Base-by-base conservation (phyloP, 1,140 invertebrate species). In the Charaxes varanes region DNA sequence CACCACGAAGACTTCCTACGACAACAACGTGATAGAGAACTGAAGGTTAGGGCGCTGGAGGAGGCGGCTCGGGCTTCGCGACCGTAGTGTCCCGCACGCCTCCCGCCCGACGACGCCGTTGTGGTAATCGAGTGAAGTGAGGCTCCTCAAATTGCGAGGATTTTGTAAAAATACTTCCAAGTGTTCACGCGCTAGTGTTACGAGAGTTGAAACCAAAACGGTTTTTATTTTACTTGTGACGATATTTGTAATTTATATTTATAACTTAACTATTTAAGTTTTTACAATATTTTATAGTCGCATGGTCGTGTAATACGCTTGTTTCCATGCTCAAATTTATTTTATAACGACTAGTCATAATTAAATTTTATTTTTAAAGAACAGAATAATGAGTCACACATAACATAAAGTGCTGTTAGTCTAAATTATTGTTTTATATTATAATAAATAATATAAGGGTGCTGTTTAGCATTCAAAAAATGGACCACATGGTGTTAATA, bases 11-110 rank as follows among this genome's bases (percentile, higher is more conserved):
- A 93, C 70, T 80, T 94, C 58, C 88, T 93, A 32, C 72, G 90
- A 67, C 91, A 93, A 87, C 92, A 94, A 74, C 88, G 92, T 34
- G 92, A 94, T 64, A 87, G 93, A 27, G 93, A 94, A 84, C 86
- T 94, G 55, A 94, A 94, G 86, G 91, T 94, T 67, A 88, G 93
- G 62, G 92, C 92, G 40, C 85, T 94, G 53, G 93, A 94, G 84
- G 93, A 94, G 86, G 93, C 93, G 38, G 92, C 92, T 42, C 87
- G 92, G 71, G 92, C 91, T 56, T 90, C 89, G 56, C 86, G 90
- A 45, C 88, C 88, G 65, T 91, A 89, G 63, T 62, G 58, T 53
- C 19, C 55, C 59, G 59, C 62, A 42, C 51, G 50, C 40, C 50
- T 52, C 50, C 50, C 51, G 47, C 42, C 46, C 44, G 55, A 56